Evolutionary conservation across 2,888 invertebrate genomes (phyloP), one percentile per base, ranked within the genome.

Genomic region (Leucophenga maculata): DNA sequence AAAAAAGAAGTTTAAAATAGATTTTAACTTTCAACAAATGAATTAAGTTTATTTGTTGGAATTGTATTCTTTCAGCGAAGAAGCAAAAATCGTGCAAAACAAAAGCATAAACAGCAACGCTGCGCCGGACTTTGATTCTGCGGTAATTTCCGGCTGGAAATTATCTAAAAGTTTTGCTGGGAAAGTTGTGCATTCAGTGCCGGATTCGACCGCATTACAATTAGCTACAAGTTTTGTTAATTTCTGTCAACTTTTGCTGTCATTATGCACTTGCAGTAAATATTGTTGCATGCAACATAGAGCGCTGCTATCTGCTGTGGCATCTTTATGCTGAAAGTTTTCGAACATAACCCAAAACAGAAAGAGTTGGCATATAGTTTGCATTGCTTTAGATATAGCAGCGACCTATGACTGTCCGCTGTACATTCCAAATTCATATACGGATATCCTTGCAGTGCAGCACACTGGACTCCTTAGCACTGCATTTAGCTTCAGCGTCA

Each of bases 261-360:
- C 85, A 85, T 82, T 85, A 82, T 85, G 82, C 82, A 80, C 82
- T 82, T 80, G 69, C 77, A 78, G 77, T 77, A 84, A 85, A 85
- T 84, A 81, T 84, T 84, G 80, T 79, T 76, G 50, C 50, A 39
- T 39, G 39, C 39, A 39, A 11, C 11, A 26, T 26, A 26, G 26
- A 2, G 26, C 11, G 6, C 3, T 39, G 6, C 3, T 39, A 39
- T 39, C 39, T 11, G 8, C 39, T 60, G 60, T 39, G n/a, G 39
- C 32, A 60, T 32, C 70, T 64, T 67, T 55, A 64, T 48, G 44
- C 52, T 52, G 59, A 66, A 50, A 65, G 32, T 46, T 57, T 55
- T 18, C 3, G 22, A 32, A 22, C 22, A 22, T 14, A 67, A 52
- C 18, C 26, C 54, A 32, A 67, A 20, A 46, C n/a, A 20, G 26